These are phyloP conservation scores for Rhinoraja longicauda DNA, from an alignment of 2,797 vertebrate species.

Conservation along the genomic window DNA sequence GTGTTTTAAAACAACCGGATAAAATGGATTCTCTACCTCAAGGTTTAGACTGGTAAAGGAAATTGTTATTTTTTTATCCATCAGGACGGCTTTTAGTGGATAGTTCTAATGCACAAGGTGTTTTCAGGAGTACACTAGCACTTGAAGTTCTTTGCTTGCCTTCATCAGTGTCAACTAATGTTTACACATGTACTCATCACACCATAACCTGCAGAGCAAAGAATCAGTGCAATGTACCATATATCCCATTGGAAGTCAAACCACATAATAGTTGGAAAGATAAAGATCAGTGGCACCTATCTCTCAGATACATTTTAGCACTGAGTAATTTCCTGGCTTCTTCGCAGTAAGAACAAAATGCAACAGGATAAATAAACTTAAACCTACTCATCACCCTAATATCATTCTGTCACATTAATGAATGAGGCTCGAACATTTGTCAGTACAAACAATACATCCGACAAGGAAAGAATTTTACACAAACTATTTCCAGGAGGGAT, in stretches of 20 bases:
- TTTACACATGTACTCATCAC: conserved; percentile 64
- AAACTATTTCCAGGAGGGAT: background rate
- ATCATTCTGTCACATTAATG: conserved; percentile 1
- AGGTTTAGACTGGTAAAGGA: conserved; percentile 61
- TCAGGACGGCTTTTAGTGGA: conserved; percentile 74
- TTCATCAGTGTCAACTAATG: conserved; percentile 70
- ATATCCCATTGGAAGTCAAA: background rate
- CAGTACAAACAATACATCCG: background rate
- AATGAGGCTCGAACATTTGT: background rate
- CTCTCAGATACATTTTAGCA: conserved; percentile 23
- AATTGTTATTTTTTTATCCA: conserved; percentile 69
- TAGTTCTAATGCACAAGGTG: conserved; percentile 57
- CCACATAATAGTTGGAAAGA: conserved; percentile 15
- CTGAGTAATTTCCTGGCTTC: conserved; percentile 21
- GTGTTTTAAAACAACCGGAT: conserved; percentile 65
- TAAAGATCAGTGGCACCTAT: conserved; percentile 18
- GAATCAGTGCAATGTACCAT: background rate
- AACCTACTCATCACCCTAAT: background rate
- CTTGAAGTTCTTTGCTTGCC: conserved; percentile 67
- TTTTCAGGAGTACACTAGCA: conserved; percentile 64
- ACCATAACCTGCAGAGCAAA: conserved; percentile 18
- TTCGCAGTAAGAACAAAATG: background rate
- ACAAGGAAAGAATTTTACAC: background rate
- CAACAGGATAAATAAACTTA: background rate
- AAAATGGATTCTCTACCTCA: conserved; percentile 58